A percentile compares a stretch with the other conserved stretches of the same genome.
Evolutionary conservation across 2,113 vertebrate species (phyloP).

Genomic region (Tyto alba): DNA sequence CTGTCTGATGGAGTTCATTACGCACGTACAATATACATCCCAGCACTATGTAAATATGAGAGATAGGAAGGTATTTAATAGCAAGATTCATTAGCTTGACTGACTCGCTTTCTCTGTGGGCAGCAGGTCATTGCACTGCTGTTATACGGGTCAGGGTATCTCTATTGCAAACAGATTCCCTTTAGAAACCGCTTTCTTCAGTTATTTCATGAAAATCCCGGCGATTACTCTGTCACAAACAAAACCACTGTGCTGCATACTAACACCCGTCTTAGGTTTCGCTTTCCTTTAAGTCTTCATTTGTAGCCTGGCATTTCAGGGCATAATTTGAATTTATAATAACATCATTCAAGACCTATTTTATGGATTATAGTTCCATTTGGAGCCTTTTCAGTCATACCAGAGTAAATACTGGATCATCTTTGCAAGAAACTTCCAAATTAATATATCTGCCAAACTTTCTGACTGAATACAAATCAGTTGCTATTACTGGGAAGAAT

Average conservation of each 20-base stretch:
- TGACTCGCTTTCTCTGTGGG: background rate
- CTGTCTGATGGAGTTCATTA: background rate
- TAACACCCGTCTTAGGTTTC: background rate
- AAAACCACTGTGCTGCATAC: background rate
- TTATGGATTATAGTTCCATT: constrained; percentile 19
- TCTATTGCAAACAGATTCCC: background rate
- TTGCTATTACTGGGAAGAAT: background rate
- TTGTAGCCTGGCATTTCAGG: background rate
- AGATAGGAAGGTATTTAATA: background rate
- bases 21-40: background rate
- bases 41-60: background rate
- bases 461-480: background rate
- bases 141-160: background rate
- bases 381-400: constrained; percentile 1
- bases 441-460: background rate
- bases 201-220: background rate
- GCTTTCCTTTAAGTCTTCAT: background rate
- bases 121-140: background rate
- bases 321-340: background rate
- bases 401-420: constrained; percentile 13
- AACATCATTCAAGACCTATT: background rate
- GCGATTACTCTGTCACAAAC: background rate
- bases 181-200: background rate
- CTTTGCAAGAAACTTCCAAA: constrained; percentile 12
- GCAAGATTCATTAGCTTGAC: background rate